These are phyloP conservation scores for Drosophila miranda DNA, from an alignment of 1,140 invertebrate genomes.

Conservation along the genomic window DNA sequence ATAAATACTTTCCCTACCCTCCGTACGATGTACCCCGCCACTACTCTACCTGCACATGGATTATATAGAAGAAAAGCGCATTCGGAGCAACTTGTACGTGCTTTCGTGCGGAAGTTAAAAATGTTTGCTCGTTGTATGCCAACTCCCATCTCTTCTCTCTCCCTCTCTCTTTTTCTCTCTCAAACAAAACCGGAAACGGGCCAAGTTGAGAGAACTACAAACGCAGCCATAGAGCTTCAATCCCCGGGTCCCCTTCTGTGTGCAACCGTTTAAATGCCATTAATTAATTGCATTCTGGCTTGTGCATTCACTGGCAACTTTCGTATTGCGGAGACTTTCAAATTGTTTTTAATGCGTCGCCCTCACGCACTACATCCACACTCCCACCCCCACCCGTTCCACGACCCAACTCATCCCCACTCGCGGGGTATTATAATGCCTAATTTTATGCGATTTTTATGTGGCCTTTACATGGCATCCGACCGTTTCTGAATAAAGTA, in stretches of 20 bases:
- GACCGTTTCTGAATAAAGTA: conserved; percentile 25
- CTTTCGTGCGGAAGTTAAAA: conserved; percentile 56
- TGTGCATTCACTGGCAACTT: conserved; percentile 32
- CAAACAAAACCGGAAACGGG: conserved; percentile 25
- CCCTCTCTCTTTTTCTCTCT: conserved; percentile 12
- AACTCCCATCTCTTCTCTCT: conserved; percentile 12
- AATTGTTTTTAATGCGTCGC: conserved; percentile 53
- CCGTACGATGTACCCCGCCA: no score
- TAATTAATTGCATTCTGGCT: conserved; percentile 63
- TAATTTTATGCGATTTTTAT: conserved; percentile 66
- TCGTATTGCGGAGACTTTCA: conserved; percentile 6
- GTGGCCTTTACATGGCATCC: conserved; percentile 55
- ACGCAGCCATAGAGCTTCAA: no score
- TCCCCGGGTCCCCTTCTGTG: background rate
- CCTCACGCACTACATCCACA: conserved; percentile 39
- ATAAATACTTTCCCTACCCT: no score
- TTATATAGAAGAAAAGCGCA: conserved; percentile 50
- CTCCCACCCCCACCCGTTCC: no score
- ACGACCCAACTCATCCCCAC: no score
- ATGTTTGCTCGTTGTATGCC: conserved; percentile 31
- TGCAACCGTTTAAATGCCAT: conserved; percentile 48
- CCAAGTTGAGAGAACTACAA: conserved; percentile 17
- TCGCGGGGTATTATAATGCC: conserved; percentile 9
- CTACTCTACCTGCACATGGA: background rate
- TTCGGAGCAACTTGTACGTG: conserved; percentile 52